Conservation (phyloP, 2,113 vertebrate species). For the Bagarius yarrelli region DNA sequence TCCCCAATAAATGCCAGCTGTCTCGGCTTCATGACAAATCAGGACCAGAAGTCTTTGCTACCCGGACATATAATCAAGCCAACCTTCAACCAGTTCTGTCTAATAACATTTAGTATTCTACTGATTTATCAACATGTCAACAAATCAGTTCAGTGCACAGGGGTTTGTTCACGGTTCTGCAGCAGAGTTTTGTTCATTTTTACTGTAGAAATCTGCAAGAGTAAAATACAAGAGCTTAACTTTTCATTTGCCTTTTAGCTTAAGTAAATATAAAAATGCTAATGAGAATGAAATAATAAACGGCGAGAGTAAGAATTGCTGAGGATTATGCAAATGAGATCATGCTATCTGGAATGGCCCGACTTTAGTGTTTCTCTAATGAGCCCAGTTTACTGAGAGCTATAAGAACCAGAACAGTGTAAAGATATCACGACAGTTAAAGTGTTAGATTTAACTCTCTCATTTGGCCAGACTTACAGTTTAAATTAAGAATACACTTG, state of each 20-base stretch:
- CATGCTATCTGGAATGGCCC: neutral
- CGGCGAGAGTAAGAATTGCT: neutral
- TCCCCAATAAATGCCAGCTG: no score
- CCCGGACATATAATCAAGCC: neutral
- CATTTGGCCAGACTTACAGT: no score
- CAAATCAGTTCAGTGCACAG: neutral
- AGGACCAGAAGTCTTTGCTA: neutral
- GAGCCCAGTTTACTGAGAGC: constrained; percentile 3
- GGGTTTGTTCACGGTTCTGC: neutral
- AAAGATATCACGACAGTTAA: neutral
- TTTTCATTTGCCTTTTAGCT: neutral
- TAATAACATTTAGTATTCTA: neutral
- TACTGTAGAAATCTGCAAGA: no score
- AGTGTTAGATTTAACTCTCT: neutral
- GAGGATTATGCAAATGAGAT: constrained; percentile 20
- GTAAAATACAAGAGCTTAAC: neutral
- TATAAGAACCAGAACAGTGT: neutral
- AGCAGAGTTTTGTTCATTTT: neutral
- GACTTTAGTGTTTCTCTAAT: neutral
- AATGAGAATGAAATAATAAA: constrained; percentile 17
- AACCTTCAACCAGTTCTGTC: neutral
- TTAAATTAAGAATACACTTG: no score
- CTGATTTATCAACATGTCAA: neutral
- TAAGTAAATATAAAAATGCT: constrained; percentile 3
- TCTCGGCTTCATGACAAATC: no score